A percentile compares a stretch with the other conserved stretches of the same genome.
These are phyloP conservation scores for Myotis daubentonii DNA, from an alignment of 2,797 vertebrate genomes.

Conservation along the genomic window DNA sequence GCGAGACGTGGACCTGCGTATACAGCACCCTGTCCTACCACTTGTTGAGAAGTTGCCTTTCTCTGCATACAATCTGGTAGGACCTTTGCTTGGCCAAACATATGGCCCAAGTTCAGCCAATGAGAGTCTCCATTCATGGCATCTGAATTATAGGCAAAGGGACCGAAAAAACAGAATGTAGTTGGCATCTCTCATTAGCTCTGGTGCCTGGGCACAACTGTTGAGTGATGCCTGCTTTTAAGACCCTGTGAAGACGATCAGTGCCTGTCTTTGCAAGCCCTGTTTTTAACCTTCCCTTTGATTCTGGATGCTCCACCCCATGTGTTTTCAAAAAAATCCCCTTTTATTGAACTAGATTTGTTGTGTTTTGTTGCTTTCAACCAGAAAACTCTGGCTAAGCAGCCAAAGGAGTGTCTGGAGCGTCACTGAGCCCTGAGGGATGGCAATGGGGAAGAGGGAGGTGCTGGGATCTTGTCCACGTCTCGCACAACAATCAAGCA, in stretches of 20 bases:
- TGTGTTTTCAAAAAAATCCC: not conserved
- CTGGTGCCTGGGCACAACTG: not conserved
- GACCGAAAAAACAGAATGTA: not conserved
- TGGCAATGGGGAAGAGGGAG: too few species aligned
- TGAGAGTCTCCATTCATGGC: not conserved
- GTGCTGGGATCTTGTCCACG: not conserved
- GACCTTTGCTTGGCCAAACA: not conserved
- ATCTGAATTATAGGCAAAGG: not conserved
- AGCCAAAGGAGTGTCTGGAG: not conserved
- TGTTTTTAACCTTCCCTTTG: not conserved
- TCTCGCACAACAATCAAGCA: too few species aligned
- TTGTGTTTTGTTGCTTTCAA: conserved; percentile 3
- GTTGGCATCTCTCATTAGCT: not conserved
- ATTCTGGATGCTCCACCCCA: not conserved
- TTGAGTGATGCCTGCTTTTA: not conserved
- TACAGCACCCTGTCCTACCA: not conserved
- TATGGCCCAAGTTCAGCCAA: not conserved
- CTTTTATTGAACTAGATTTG: not conserved
- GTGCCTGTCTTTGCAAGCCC: not conserved
- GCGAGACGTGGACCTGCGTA: accelerated
- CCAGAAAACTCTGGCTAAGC: not conserved
- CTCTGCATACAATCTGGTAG: not conserved
- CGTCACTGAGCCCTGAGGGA: not conserved
- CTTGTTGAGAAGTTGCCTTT: not conserved
- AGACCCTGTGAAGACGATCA: not conserved